Percentiles rank a stretch among this genome's conserved stretches.
These are phyloP conservation scores for Ophioninae sp. DNA, from an alignment of 2,888 invertebrate species.

Conservation along the genomic window DNA sequence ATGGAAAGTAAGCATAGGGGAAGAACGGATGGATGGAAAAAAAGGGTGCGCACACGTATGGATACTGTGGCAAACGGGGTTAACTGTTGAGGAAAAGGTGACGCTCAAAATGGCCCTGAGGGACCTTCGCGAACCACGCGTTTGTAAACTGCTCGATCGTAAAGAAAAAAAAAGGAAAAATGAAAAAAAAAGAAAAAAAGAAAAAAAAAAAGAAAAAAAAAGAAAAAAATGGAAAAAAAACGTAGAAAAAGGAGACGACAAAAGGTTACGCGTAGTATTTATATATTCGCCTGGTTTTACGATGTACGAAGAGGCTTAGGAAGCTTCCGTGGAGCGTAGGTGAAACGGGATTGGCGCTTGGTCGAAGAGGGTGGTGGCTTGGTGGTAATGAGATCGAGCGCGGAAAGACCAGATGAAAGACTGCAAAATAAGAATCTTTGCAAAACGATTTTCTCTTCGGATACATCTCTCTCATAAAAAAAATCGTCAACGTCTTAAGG, in stretches of 20 bases:
- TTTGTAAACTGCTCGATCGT: slow-evolving; percentile 18
- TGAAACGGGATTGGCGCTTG: slow-evolving; percentile 10
- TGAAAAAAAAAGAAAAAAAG: too few relatives aligned
- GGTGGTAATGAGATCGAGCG: not conserved
- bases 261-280: slow-evolving; percentile 14
- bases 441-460: too few relatives aligned
- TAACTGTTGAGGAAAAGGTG: slow-evolving; percentile 11
- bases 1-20: not conserved
- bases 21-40: not conserved
- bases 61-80: slow-evolving; percentile 29
- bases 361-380: not conserved
- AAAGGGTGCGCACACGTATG: slow-evolving; percentile 16
- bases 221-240: too few relatives aligned
- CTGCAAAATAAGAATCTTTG: too few relatives aligned
- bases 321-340: slow-evolving; percentile 36
- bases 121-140: not conserved
- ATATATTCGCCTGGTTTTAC: not conserved
- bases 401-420: not conserved
- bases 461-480: too few relatives aligned
- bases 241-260: too few relatives aligned
- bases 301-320: slow-evolving; percentile 23
- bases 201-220: too few relatives aligned
- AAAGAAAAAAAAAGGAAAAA: not conserved
- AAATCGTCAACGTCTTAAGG: too few relatives aligned
- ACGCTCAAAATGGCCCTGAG: slow-evolving; percentile 14